Evolutionary conservation across 1,140 invertebrate species (phyloP).

Genomic region (Chrysopa pallens): DNA sequence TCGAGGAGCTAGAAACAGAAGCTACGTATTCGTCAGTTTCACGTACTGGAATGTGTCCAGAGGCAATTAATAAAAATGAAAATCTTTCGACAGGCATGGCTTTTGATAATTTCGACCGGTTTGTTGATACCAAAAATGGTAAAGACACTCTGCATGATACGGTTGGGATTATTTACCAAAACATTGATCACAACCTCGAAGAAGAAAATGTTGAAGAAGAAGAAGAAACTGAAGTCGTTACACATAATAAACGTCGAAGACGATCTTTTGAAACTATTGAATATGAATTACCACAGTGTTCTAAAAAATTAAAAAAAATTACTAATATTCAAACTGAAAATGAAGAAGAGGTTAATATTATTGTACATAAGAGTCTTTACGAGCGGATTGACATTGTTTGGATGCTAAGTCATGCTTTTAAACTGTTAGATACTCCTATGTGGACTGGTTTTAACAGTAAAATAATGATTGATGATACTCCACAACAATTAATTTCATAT

Average conservation of each 20-base stretch:
- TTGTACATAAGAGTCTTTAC: background rate
- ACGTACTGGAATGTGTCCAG: constrained; percentile 10
- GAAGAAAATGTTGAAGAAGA: background rate
- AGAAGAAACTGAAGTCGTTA: background rate
- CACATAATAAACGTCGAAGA: constrained; percentile 3
- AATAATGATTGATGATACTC: constrained; percentile 7
- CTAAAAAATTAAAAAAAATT: constrained; percentile 3
- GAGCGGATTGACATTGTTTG: constrained; percentile 5
- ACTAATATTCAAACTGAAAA: constrained; percentile 2
- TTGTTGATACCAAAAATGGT: constrained; percentile 22
- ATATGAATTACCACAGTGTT: constrained; percentile 1
- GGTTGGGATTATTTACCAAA: constrained; percentile 23
- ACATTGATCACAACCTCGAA: constrained; percentile 1
- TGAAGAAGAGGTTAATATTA: background rate
- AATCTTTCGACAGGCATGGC: constrained; percentile 17
- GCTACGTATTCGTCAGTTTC: constrained; percentile 8
- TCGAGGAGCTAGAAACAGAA: constrained; percentile 19
- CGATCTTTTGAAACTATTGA: constrained; percentile 4
- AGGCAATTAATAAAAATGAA: constrained; percentile 7
- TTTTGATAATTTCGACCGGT: constrained; percentile 25
- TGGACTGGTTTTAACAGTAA: constrained; percentile 11
- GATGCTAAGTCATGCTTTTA: constrained; percentile 8
- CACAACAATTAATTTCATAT: constrained; percentile 12
- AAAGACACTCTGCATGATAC: constrained; percentile 27
- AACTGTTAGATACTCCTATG: constrained; percentile 10